Evolutionary conservation across 2,113 vertebrate genomes (phyloP).

Genomic region (Lepisosteus osseus): DNA sequence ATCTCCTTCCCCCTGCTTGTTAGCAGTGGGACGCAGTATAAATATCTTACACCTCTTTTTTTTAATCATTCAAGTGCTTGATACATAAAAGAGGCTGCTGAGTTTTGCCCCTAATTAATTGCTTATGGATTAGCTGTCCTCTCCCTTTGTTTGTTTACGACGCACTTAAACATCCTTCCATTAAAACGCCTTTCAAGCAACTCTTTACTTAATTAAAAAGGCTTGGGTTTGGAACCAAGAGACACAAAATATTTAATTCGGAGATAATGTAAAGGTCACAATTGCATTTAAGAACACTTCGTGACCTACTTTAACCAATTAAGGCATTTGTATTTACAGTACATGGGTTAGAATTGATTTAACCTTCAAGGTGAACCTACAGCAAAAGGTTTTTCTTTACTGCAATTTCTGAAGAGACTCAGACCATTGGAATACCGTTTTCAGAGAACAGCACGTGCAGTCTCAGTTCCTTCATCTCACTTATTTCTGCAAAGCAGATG

Average conservation of each 20-base stretch:
- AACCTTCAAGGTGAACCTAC: not conserved
- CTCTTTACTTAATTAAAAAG: constrained; percentile 57
- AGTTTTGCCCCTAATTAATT: constrained; percentile 55
- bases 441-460: not conserved
- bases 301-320: constrained; percentile 20
- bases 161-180: constrained; percentile 43
- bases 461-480: too few relatives aligned
- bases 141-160: constrained; percentile 58
- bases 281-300: constrained; percentile 27
- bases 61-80: constrained; percentile 52
- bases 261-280: constrained; percentile 31
- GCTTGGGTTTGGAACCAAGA: constrained; percentile 24
- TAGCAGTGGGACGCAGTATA: constrained; percentile 29
- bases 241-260: constrained; percentile 31
- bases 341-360: constrained; percentile 11
- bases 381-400: constrained; percentile 5
- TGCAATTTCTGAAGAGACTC: constrained; percentile 16
- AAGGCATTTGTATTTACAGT: constrained; percentile 16
- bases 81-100: constrained; percentile 35
- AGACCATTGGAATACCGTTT: constrained; percentile 2
- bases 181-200: constrained; percentile 50
- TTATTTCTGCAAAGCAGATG: too few relatives aligned
- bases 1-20: not conserved
- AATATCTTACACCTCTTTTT: constrained; percentile 35
- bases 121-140: constrained; percentile 66